Percentiles rank a stretch among this genome's conserved stretches.
phyloP scores from a whole-genome alignment of 2,888 invertebrate species.

The Chalcosyrphus nemorum region DNA sequence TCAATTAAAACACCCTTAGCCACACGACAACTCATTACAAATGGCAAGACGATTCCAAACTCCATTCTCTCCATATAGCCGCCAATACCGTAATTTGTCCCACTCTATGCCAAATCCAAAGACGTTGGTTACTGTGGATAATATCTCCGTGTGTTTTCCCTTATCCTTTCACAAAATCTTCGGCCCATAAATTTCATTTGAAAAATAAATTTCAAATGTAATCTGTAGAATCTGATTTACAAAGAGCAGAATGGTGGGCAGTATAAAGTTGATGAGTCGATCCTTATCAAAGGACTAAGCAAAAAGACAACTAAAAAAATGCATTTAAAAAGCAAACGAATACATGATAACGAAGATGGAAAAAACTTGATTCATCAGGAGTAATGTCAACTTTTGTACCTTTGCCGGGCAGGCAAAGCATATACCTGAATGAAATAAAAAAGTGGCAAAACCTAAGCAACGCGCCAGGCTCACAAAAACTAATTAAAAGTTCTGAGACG shows the following conservation, averaged over 20 bases:
- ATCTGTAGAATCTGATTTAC: constrained; percentile 41
- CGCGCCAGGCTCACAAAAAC: constrained; percentile 77
- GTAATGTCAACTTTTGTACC: constrained; percentile 16
- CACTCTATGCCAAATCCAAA: not conserved
- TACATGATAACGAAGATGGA: constrained; percentile 12
- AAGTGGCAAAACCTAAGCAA: constrained; percentile 64
- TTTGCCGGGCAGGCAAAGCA: constrained; percentile 18
- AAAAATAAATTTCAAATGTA: constrained; percentile 41
- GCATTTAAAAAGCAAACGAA: constrained; percentile 44
- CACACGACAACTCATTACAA: constrained; percentile 67
- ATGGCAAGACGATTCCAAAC: constrained; percentile 10
- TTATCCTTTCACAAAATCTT: constrained; percentile 8
- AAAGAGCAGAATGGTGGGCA: not conserved
- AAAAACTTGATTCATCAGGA: constrained; percentile 40
- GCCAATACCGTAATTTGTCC: constrained; percentile 28
- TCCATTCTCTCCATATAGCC: not conserved
- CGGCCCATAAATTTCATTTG: constrained; percentile 27
- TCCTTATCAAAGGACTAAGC: constrained; percentile 38
- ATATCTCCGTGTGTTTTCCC: constrained; percentile 23
- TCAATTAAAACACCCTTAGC: constrained; percentile 69
- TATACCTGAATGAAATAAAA: constrained; percentile 27
- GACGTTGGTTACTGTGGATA: constrained; percentile 20
- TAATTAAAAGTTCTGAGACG: constrained; percentile 82
- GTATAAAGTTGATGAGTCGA: constrained; percentile 32
- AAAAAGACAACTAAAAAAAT: constrained; percentile 30